A percentile compares a stretch with the other conserved stretches of the same genome.
These are phyloP conservation scores for Muscidifurax raptorellus DNA, from an alignment of 1,140 invertebrate genomes.

Conservation along the genomic window DNA sequence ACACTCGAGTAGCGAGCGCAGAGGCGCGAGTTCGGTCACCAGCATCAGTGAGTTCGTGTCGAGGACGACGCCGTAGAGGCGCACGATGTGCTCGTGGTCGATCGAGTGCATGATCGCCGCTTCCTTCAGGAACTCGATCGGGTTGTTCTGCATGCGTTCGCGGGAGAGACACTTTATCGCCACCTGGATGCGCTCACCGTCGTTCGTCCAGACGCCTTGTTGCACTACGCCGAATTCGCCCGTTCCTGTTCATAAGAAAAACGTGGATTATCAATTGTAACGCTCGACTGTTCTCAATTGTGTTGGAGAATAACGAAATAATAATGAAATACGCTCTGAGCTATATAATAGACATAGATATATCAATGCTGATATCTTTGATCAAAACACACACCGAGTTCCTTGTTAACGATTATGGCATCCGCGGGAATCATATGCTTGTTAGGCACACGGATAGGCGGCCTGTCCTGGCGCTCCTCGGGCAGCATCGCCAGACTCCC, in stretches of 20 bases:
- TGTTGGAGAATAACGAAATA: too few relatives aligned
- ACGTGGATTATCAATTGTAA: background rate
- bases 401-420: conserved; percentile 94
- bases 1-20: conserved; percentile 95
- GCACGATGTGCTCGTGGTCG: conserved; percentile 96
- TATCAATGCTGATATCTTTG: too few relatives aligned
- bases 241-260: conserved; percentile 77
- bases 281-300: too few relatives aligned
- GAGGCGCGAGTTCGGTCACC: conserved; percentile 96
- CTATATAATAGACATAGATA: too few relatives aligned
- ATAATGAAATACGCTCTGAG: too few relatives aligned
- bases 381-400: conserved; percentile 78
- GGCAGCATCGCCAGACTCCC: conserved; percentile 67
- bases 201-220: conserved; percentile 98
- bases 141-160: conserved; percentile 96
- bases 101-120: conserved; percentile 98
- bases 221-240: conserved; percentile 99
- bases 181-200: conserved; percentile 94
- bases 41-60: conserved; percentile 97
- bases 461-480: conserved; percentile 72
- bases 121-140: conserved; percentile 97
- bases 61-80: conserved; percentile 97
- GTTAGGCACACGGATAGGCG: conserved; percentile 81
- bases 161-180: conserved; percentile 97
- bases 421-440: conserved; percentile 98